phyloP scores from a whole-genome alignment of 1,140 invertebrate genomes.

The Meloidogyne floridensis region DNA sequence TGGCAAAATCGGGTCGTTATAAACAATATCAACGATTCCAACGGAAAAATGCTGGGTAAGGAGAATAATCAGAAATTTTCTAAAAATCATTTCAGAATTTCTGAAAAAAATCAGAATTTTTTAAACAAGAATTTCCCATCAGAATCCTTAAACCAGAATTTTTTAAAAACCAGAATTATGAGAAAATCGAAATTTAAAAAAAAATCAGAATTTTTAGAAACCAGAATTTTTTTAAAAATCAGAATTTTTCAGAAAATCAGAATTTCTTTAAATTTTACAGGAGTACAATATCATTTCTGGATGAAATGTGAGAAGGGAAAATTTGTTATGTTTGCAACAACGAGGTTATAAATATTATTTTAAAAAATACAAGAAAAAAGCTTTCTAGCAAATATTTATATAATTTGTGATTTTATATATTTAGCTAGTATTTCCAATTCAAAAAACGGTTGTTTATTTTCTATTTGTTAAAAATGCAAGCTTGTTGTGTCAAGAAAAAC shows the following conservation, averaged over 20 bases:
- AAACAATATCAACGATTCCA: slow-evolving; percentile 80
- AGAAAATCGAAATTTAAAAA: slow-evolving; percentile 9
- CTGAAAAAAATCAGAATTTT: background rate
- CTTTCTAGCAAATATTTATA: background rate
- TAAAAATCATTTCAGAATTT: background rate
- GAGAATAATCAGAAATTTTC: background rate
- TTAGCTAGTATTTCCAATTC: background rate
- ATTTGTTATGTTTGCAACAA: background rate
- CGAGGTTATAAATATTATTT: background rate
- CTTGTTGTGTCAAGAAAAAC: background rate
- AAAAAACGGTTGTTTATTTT: background rate
- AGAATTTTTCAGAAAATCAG: slow-evolving; percentile 69
- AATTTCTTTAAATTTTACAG: slow-evolving; percentile 2
- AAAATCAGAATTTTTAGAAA: slow-evolving; percentile 74
- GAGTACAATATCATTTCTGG: slow-evolving; percentile 59
- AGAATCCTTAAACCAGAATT: too few species aligned
- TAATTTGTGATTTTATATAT: background rate
- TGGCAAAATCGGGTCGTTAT: slow-evolving; percentile 76
- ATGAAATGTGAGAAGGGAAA: slow-evolving; percentile 39
- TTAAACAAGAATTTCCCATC: background rate
- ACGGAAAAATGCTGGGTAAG: slow-evolving; percentile 74
- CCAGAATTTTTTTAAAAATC: slow-evolving; percentile 72
- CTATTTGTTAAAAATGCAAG: background rate
- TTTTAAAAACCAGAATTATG: slow-evolving; percentile 16
- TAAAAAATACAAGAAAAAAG: background rate